These are phyloP conservation scores for Chrosomus eos DNA, from an alignment of 2,797 vertebrate genomes.

Conservation along the genomic window DNA sequence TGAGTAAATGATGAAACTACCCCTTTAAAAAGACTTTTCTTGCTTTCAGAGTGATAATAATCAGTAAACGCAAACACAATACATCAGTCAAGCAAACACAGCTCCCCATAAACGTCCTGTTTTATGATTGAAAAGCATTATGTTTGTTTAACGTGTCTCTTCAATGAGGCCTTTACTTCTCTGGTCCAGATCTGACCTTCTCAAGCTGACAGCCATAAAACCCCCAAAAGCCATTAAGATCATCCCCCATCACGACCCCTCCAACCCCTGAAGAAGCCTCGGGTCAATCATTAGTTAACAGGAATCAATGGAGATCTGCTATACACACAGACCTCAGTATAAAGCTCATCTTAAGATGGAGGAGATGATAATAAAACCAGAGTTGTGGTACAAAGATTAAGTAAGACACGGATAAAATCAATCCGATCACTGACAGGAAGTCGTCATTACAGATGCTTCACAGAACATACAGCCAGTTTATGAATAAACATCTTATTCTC, in stretches of 20 bases:
- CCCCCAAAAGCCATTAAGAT: conserved; percentile 62
- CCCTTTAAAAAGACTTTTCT: neutral
- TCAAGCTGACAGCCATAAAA: conserved; percentile 60
- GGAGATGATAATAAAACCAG: conserved; percentile 44
- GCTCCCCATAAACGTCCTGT: neutral
- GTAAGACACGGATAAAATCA: neutral
- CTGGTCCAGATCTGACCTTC: conserved; percentile 45
- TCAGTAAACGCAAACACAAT: conserved; percentile 1
- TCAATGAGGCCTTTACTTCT: neutral
- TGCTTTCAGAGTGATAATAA: neutral
- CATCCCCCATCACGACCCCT: conserved; percentile 43
- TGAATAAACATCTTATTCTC: neutral
- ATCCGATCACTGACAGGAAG: neutral
- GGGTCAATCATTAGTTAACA: conserved; percentile 71
- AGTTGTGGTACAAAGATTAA: neutral
- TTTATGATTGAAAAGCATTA: neutral
- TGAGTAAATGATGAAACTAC: neutral
- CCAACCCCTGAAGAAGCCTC: conserved; percentile 61
- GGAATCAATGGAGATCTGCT: conserved; percentile 70
- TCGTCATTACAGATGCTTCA: neutral
- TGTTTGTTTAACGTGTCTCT: conserved; percentile 29
- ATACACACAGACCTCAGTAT: conserved; percentile 50
- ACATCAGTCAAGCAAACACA: conserved; percentile 4
- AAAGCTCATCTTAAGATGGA: conserved; percentile 52
- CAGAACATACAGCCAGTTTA: neutral